Evolutionary conservation across 2,113 vertebrate species (phyloP).

Genomic region (Caranx melampygus): DNA sequence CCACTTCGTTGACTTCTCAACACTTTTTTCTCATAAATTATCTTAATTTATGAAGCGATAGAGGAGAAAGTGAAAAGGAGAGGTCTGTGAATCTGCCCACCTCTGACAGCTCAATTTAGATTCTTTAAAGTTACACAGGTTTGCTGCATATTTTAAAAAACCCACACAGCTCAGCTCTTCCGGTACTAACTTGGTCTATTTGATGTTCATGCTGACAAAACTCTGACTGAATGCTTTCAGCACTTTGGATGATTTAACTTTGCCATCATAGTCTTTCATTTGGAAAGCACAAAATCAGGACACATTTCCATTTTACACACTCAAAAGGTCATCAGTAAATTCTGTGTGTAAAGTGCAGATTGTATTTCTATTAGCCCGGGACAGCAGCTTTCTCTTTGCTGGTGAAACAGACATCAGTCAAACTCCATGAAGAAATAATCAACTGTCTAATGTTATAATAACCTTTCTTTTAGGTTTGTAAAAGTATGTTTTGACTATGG

Average conservation of each 20-base stretch:
- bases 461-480: background rate
- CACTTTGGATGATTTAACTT: background rate
- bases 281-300: background rate
- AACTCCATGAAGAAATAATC: no score
- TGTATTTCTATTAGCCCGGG: background rate
- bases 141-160: conserved; percentile 59
- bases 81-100: conserved; percentile 37
- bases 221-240: conserved; percentile 9
- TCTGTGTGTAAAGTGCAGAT: no score
- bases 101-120: conserved; percentile 49
- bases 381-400: background rate
- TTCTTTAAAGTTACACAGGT: conserved; percentile 52
- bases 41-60: conserved; percentile 31
- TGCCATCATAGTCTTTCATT: no score
- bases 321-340: background rate
- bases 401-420: background rate
- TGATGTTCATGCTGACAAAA: conserved; percentile 29
- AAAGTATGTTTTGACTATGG: background rate
- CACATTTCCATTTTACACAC: background rate
- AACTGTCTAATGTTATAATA: no score
- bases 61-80: conserved; percentile 20
- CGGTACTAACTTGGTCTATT: conserved; percentile 18
- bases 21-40: conserved; percentile 54
- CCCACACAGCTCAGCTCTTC: conserved; percentile 49
- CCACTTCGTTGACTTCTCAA: conserved; percentile 61